These are phyloP conservation scores for Xyliphius kryptos DNA, from an alignment of 2,113 vertebrate species.

Conservation along the genomic window DNA sequence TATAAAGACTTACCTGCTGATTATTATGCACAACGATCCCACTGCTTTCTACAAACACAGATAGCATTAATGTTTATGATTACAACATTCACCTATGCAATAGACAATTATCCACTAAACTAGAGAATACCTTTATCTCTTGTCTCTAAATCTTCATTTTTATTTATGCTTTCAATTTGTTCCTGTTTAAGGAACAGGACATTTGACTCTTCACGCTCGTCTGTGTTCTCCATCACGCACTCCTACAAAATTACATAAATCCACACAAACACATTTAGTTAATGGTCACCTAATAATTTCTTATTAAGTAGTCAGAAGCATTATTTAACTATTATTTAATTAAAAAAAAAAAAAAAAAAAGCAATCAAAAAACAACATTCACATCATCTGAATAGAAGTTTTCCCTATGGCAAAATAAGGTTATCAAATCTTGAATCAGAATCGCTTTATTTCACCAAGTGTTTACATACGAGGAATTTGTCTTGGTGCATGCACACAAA, in stretches of 20 bases:
- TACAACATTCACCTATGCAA: neutral
- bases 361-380: no score
- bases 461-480: no score
- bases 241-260: conserved; percentile 3
- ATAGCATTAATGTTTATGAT: neutral
- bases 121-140: neutral
- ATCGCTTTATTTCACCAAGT: no score
- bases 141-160: neutral
- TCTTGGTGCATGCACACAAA: no score
- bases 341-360: no score
- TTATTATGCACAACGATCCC: conserved; percentile 14
- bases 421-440: no score
- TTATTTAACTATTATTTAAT: no score
- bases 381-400: no score
- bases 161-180: neutral
- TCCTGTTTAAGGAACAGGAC: conserved; percentile 12
- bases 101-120: neutral
- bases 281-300: neutral
- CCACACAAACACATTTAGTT: conserved; percentile 15
- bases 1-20: conserved; percentile 25
- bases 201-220: neutral
- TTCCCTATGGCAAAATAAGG: no score
- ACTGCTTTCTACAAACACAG: neutral
- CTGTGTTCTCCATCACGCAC: conserved; percentile 4
- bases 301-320: no score